Base-by-base conservation (phyloP, 2,797 vertebrate genomes). In the Notamacropus eugenii region DNA sequence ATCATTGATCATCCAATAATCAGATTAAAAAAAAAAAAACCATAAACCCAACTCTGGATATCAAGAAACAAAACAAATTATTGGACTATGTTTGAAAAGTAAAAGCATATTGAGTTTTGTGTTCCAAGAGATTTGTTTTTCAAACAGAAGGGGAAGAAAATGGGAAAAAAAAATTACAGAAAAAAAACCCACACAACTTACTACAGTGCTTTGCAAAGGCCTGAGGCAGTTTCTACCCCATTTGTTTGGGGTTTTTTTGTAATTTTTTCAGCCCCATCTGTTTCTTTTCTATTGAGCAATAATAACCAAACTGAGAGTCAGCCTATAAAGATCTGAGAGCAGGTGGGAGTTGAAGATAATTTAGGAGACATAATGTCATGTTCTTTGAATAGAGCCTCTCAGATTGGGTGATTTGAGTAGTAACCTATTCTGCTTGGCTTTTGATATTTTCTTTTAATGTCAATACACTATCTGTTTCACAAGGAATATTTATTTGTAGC, bases 241-340 rank as follows among this genome's bases (percentile, higher is more conserved):
- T 98, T 98, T 98, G 96, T 55, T 55, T 52, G 52, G 52, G 52
- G 52, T 97, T 94, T 92, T 19, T 97, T 96, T 95, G 98, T 97
- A 93, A 13, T 95, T 98, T 97, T 95, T 96, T 98, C 98, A 98
- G 95, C 97, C 97, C 98, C 98, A 97, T 98, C 98, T 99, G 98
- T 98, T 98, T 97, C 94, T 97, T 97, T 98, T 92, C 97, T 93
- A 0, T 91, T 16, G 92, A 98, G 98, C 97, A 90, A 95, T 95
- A 96, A 52, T 2, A 95, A 97, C 2, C 55, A 97, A 97, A 96
- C 56, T 97, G 97, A 96, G 67, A 98, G 96, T 95, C 92, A 90
- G 97, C 97, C 97, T 97, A 58, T 55, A 55, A 93, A 95, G 96
- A 95, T 94, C 91, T 50, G 97, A 97, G 97, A 98, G 97, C 98